Percentiles rank a stretch among this genome's conserved stretches.
Conservation (phyloP, 1,140 invertebrate genomes). For the Drosophila watanabei region DNA sequence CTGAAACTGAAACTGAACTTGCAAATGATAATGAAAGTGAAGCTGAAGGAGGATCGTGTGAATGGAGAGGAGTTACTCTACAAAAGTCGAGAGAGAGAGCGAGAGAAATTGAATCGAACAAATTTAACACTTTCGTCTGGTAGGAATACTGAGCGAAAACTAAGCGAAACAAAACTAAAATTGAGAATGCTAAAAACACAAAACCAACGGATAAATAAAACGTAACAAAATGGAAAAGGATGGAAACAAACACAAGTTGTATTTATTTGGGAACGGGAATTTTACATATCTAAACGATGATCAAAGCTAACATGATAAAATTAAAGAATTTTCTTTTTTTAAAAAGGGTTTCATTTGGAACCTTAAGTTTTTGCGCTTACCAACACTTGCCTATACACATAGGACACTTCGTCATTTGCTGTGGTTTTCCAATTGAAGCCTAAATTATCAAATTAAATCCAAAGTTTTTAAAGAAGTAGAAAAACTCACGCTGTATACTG, state of each 20-base stretch:
- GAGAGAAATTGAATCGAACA: slow-evolving; percentile 45
- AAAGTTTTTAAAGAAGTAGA: too few species aligned
- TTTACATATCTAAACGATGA: not conserved
- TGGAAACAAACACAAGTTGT: not conserved
- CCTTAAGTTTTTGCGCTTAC: too few species aligned
- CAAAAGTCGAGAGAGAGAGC: slow-evolving; percentile 24
- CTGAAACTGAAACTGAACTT: slow-evolving; percentile 54
- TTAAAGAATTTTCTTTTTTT: too few species aligned
- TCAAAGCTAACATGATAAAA: too few species aligned
- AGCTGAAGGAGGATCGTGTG: slow-evolving; percentile 42
- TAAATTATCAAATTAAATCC: too few species aligned
- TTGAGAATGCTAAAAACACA: slow-evolving; percentile 55
- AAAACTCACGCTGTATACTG: too few species aligned
- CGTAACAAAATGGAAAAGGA: slow-evolving; percentile 76
- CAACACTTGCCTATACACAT: too few species aligned
- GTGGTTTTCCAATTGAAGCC: too few species aligned
- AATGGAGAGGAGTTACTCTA: slow-evolving; percentile 32
- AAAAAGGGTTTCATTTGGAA: too few species aligned
- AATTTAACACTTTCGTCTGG: slow-evolving; percentile 62
- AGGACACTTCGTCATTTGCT: too few species aligned
- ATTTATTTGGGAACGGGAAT: slow-evolving; percentile 18
- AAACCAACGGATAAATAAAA: slow-evolving; percentile 77
- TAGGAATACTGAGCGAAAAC: slow-evolving; percentile 41
- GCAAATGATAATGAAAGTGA: slow-evolving; percentile 35
- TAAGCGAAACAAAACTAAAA: slow-evolving; percentile 45